Conservation (phyloP, 2,888 invertebrate genomes). For the Andrena camellia region DNA sequence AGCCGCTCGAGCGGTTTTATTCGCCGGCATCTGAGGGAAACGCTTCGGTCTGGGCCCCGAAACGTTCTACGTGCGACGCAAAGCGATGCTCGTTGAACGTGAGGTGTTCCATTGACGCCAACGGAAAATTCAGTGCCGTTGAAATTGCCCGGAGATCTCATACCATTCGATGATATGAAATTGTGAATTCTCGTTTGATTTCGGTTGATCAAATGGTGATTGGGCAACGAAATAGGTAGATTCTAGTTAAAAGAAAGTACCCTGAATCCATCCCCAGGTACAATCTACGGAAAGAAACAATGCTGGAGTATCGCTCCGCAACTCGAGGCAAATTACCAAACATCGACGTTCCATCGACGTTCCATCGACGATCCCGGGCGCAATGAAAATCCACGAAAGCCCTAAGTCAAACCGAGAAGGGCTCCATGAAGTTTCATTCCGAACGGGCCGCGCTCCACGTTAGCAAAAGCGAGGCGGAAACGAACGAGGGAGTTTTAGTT, state of each 20-base stretch:
- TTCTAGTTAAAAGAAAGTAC: no score
- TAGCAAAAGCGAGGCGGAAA: slow-evolving; percentile 67
- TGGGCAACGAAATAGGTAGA: no score
- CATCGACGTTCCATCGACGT: slow-evolving; percentile 13
- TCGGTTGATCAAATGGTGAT: no score
- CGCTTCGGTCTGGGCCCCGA: neutral
- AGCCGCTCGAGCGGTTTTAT: slow-evolving; percentile 17
- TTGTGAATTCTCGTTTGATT: no score
- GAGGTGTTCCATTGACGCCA: no score
- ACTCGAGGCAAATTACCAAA: neutral
- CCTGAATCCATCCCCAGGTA: neutral
- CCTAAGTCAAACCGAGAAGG: neutral
- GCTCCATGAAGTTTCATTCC: slow-evolving; percentile 77
- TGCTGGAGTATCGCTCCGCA: neutral
- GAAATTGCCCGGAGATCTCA: no score
- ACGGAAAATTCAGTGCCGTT: neutral
- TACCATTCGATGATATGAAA: no score
- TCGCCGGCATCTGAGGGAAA: neutral
- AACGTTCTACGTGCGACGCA: neutral
- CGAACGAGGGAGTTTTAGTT: slow-evolving; percentile 73
- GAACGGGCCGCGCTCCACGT: slow-evolving; percentile 72
- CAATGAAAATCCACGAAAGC: slow-evolving; percentile 4
- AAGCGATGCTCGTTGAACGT: neutral
- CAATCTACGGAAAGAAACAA: neutral
- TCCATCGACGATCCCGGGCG: slow-evolving; percentile 1